Conservation (phyloP, 1,140 invertebrate species). For the Nautilus pompilius region DNA sequence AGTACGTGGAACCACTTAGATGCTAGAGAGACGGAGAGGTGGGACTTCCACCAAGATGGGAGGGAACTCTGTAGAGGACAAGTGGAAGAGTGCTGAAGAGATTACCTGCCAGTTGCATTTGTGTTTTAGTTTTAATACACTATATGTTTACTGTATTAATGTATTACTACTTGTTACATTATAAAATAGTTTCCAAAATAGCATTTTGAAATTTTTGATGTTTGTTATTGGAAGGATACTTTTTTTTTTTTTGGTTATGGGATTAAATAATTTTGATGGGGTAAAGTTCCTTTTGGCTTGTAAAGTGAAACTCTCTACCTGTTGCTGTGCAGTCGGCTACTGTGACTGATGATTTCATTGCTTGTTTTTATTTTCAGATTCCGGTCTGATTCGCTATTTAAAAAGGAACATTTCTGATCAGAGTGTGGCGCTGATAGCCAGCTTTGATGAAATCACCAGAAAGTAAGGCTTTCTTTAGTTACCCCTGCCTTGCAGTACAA, state of each 20-base stretch:
- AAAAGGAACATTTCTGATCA: constrained; percentile 34
- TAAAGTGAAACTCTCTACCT: not conserved
- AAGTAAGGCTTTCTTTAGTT: constrained; percentile 24
- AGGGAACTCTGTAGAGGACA: no score
- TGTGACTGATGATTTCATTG: not conserved
- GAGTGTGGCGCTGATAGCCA: constrained; percentile 37
- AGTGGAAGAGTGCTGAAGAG: no score
- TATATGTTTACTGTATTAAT: no score
- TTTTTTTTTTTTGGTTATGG: not conserved
- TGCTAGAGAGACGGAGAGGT: no score
- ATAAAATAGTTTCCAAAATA: not conserved
- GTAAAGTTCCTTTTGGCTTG: not conserved
- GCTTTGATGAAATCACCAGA: constrained; percentile 43
- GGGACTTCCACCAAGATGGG: no score
- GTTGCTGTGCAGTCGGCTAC: not conserved
- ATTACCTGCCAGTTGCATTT: no score
- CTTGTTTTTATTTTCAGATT: constrained; percentile 28
- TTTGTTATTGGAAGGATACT: not conserved
- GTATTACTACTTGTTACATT: no score
- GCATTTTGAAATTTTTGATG: not conserved
- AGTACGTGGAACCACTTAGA: no score
- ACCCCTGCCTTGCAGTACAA: not conserved
- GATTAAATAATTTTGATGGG: not conserved
- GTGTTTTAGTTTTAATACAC: no score
- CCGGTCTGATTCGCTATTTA: constrained; percentile 30